Evolutionary conservation across 2,113 vertebrate species (phyloP), one percentile per base, ranked within the genome.

Genomic region (Alaudala cheleensis): DNA sequence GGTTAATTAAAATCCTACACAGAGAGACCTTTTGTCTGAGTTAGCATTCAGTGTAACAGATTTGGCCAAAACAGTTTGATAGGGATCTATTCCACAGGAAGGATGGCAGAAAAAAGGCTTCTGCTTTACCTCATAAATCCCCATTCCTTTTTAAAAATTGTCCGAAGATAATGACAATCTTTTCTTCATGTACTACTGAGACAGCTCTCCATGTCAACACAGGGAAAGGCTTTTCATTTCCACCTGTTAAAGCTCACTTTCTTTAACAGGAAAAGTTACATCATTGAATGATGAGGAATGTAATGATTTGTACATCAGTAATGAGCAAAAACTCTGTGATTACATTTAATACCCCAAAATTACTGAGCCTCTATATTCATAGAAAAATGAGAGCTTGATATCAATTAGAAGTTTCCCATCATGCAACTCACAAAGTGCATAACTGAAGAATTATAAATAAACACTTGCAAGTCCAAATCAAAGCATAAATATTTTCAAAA

Each of bases 1-100:
- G 19, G 86, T 83, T 92, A 66, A 94, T 91, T 94, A 91, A 90
- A 90, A 42, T 60, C 44, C 61, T 56, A 15, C 82, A 61, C 53
- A 74, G 47, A 78, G 90, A 44, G 49, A 33, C 25, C 67, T 94
- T 86, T 45, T 90, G 67, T 81, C 37, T 31, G 50, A 37, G 61
- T 80, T 42, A 39, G 56, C 47, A 71, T 49, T 96, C 83, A 88
- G 5, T 10, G 26, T 7, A 90, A 62, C 1, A 49, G 79, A 57
- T 90, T 77, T 80, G 88, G 82, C 79, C 56, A 21, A 56, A 88
- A 17, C 34, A 90, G 33, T 66, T 66, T 1, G 4, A 77, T 51
- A 42, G 1, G 0, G 77, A 76, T 37, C 53, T 42, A 21, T 50
- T 65, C 21, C 70, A 50, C 37, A 40, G 50, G 22, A 40, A 85